Base-by-base conservation (phyloP, 2,888 invertebrate genomes). In the Pecten maximus region DNA sequence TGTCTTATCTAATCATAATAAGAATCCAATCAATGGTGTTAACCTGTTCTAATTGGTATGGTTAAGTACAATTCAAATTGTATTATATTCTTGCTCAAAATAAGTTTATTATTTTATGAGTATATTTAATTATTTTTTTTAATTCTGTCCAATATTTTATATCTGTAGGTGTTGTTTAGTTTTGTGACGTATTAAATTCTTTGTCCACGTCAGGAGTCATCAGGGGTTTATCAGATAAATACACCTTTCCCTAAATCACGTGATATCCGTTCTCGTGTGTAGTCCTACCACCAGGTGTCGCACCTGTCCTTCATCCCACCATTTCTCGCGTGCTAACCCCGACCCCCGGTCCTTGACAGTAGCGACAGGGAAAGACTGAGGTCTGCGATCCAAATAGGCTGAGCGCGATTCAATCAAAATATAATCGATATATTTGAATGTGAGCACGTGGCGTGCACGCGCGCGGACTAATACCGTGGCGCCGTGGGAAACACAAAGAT, bases 381-480 rank as follows among this genome's bases (percentile, higher is more conserved):
- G 10, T 74, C 16, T 74, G 74, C 28, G 74, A 74, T 74, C 35
- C 35, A 35, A 74, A 74, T 35, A 35, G 74, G 10, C 74, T 23
- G 35, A 35, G 74, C 74, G 28, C 74, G 74, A 74, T 74, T 6
- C 74, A 74, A 74, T 74, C 74, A 74, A 74, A 74, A 10, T 28
- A 74, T 35, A 74, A 74, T 74, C 74, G 74, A 74, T 74, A 74
- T 12, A 74, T 74, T 23, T 74, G 74, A 74, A 74, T 12, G 35
- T 74, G 74, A 74, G 74, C 74, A 74, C 74, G 74, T 74, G 74
- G 4, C 74, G 28, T 74, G 35, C 74, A 74, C 74, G 74, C 74
- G 74, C 74, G 74, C 74, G 74, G 28, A 74, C 74, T 74, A 74
- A 74, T 74, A 74, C 74, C 74, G 74, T 74, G 74, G 74, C 74